These are phyloP conservation scores for Drosophila malerkotliana DNA, from an alignment of 1,140 invertebrate genomes.

Conservation along the genomic window DNA sequence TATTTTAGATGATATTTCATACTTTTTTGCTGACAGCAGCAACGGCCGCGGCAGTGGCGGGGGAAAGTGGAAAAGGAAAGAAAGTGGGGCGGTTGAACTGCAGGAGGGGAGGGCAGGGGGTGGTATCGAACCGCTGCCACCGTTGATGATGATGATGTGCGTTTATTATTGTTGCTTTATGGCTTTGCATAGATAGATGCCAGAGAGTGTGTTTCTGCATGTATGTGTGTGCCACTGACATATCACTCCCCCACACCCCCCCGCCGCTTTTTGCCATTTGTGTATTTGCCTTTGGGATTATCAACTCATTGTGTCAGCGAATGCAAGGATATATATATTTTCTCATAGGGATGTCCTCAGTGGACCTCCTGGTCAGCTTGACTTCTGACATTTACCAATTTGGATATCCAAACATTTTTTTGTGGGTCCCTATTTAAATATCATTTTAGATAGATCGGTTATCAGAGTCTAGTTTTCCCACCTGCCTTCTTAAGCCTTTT, in stretches of 20 bases:
- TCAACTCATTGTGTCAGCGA: slow-evolving; percentile 71
- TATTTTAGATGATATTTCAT: slow-evolving; percentile 82
- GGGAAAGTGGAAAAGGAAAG: background rate
- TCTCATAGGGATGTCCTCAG: slow-evolving; percentile 22
- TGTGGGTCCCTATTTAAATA: too few species aligned
- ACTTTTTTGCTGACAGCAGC: slow-evolving; percentile 76
- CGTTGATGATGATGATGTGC: slow-evolving; percentile 75
- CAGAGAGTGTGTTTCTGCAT: slow-evolving; percentile 21
- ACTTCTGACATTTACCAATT: slow-evolving; percentile 47
- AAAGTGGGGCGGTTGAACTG: background rate
- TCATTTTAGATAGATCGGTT: too few species aligned
- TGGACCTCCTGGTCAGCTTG: slow-evolving; percentile 20
- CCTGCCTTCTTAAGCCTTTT: too few species aligned
- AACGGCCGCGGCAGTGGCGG: slow-evolving; percentile 8
- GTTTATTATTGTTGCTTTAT: slow-evolving; percentile 81
- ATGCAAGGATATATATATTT: slow-evolving; percentile 25
- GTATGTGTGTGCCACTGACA: slow-evolving; percentile 39
- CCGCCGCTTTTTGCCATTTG: slow-evolving; percentile 3
- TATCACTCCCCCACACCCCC: slow-evolving; percentile 10
- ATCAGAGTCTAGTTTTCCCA: too few species aligned
- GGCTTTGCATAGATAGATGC: slow-evolving; percentile 72
- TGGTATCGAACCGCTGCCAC: slow-evolving; percentile 16
- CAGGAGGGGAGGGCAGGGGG: background rate
- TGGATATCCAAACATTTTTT: too few species aligned
- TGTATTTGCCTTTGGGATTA: slow-evolving; percentile 72